Evolutionary conservation across 2,797 vertebrate genomes (phyloP), one percentile per base, ranked within the genome.

Genomic region (Benthosema pterotum): DNA sequence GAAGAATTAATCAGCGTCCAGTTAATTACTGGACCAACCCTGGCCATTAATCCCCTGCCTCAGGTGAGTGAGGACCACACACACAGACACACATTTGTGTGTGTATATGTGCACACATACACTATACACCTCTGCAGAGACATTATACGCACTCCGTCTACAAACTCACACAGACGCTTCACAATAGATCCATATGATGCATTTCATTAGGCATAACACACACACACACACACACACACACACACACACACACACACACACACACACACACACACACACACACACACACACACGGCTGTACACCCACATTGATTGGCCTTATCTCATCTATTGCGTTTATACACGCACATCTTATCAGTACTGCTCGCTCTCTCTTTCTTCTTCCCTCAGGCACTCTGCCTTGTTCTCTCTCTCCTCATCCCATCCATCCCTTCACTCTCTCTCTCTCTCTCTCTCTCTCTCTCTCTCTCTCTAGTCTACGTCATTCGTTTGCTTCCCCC

Each of bases 1-100:
- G 63, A 78, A 66, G 69, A 78, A 87, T 86, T 56, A 79, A 88
- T 84, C 78, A 79, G 67, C 12, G 28, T 68, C 72, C 65, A 68
- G 71, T 82, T 87, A 87, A 88, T 89, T 84, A 75, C 62, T 61
- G 52, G 60, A 38, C 56, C 1, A 48, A 70, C 69, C 74, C 49
- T 5, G 11, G 54, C 67, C 68, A 87, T 86, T 83, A 80, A 87
- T 87, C 80, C 75, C 69, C 42, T 14, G 46, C 58, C 66, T 60
- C 60, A 72, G 42, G 67, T 53, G 43, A 65, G 77, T 53, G 43
- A 67, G 78, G 71, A 25, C 53, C 19, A 28, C 62, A 49, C 61
- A 57, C 50, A 42, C 42, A 49, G 25, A n/a, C 14, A 11, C 47
- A 25, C 22, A 25, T n/a, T n/a, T n/a, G n/a, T n/a, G n/a, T n/a